Evolutionary conservation across 2,888 invertebrate species (phyloP).

Genomic region (Acrobasis suavella): DNA sequence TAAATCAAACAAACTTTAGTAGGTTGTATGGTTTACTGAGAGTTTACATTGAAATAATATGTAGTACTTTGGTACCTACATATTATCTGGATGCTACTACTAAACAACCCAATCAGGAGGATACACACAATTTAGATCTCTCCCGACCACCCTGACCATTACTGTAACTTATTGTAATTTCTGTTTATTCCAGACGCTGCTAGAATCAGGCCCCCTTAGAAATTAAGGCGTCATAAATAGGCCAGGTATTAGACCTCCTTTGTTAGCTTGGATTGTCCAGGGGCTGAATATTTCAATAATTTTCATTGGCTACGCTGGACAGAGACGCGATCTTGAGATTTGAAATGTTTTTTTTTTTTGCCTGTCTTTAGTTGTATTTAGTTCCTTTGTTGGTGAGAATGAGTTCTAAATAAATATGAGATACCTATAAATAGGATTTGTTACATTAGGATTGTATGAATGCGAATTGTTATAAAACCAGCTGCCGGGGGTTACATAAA

Average conservation of each 20-base stretch:
- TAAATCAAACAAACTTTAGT: no score
- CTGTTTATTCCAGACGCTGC: not conserved
- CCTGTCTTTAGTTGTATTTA: not conserved
- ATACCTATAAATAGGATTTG: no score
- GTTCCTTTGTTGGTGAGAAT: not conserved
- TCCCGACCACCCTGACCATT: not conserved
- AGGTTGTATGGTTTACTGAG: no score
- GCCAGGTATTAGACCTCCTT: constrained; percentile 3
- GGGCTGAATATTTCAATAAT: constrained; percentile 2
- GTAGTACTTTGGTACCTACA: no score
- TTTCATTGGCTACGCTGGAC: constrained; percentile 4
- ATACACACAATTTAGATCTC: constrained; percentile 7
- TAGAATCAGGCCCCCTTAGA: constrained; percentile 16
- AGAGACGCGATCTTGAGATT: not conserved
- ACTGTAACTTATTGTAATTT: not conserved
- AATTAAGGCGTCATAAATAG: constrained; percentile 18
- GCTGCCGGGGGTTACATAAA: no score
- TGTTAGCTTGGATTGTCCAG: constrained; percentile 10
- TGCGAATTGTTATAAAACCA: no score
- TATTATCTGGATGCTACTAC: not conserved
- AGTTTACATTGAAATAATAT: no score
- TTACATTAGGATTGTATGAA: no score
- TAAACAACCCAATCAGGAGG: not conserved
- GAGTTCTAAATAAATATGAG: no score
- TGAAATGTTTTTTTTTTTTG: not conserved